A percentile compares a stretch with the other conserved stretches of the same genome.
phyloP scores from a whole-genome alignment of 2,888 invertebrate genomes.

The Thera britannica region DNA sequence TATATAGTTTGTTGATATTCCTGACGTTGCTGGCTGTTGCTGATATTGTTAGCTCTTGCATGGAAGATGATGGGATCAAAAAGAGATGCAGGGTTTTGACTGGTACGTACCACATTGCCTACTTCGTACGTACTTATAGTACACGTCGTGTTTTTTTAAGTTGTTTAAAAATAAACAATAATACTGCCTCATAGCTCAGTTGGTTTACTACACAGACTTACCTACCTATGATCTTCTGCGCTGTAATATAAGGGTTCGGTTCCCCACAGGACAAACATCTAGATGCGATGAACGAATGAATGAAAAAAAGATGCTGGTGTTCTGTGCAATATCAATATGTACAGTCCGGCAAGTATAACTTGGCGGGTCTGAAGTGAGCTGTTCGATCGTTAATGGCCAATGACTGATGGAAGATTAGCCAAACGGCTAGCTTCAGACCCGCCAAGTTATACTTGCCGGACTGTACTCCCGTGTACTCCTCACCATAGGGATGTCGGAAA shows the following conservation, averaged over 20 bases:
- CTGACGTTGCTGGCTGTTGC: constrained; percentile 56
- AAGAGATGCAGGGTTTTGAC: constrained; percentile 46
- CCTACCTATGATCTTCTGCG: background rate
- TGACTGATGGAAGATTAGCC: too few species aligned
- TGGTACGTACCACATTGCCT: constrained; percentile 44
- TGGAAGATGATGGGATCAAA: constrained; percentile 44
- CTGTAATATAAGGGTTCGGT: background rate
- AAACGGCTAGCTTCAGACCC: too few species aligned
- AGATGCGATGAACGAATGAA: too few species aligned
- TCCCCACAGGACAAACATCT: background rate
- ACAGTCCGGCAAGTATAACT: too few species aligned
- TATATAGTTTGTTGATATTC: constrained; percentile 55
- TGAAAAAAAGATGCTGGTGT: too few species aligned
- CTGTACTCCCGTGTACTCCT: too few species aligned
- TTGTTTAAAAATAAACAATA: background rate
- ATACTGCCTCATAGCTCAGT: background rate
- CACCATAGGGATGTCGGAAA: too few species aligned
- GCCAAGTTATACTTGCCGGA: too few species aligned
- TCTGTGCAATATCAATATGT: too few species aligned
- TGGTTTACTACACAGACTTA: background rate
- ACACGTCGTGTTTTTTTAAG: background rate
- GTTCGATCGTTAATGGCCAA: too few species aligned
- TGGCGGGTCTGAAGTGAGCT: too few species aligned
- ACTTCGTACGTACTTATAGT: background rate
- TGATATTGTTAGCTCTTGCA: constrained; percentile 55